These are phyloP conservation scores for Cyprinodon brontotheroides DNA, from an alignment of 2,113 vertebrate genomes.

Conservation along the genomic window DNA sequence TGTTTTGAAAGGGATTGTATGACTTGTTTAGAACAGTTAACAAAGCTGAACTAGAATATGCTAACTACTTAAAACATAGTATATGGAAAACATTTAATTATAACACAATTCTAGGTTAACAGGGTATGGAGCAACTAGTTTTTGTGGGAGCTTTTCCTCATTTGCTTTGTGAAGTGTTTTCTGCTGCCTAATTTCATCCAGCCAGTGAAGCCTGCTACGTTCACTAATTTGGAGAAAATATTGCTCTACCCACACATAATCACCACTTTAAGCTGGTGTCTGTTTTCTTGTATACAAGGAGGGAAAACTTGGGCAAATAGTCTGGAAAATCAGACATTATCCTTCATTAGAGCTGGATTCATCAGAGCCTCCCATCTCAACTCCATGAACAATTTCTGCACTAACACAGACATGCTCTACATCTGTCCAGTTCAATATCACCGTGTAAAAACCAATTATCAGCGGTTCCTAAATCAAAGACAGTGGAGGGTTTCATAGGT, in stretches of 20 bases:
- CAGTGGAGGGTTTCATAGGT: background rate
- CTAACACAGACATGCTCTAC: background rate
- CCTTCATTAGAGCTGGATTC: conserved; percentile 13
- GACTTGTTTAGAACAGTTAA: background rate
- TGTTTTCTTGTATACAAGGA: conserved; percentile 1
- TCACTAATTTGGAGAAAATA: conserved; percentile 27
- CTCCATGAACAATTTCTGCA: background rate
- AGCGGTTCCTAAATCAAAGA: conserved; percentile 11
- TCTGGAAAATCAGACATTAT: background rate
- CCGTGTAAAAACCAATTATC: conserved; percentile 13
- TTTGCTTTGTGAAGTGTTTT: conserved; percentile 19
- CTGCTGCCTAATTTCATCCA: conserved; percentile 18
- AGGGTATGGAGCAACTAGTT: conserved; percentile 38
- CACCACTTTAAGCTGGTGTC: conserved; percentile 1
- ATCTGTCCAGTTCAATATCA: conserved; percentile 16
- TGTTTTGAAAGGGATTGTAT: background rate
- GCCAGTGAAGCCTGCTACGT: conserved; percentile 10
- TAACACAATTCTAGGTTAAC: conserved; percentile 7
- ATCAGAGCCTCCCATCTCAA: background rate
- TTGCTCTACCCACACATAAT: conserved; percentile 5
- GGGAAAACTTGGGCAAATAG: conserved; percentile 11
- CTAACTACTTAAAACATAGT: background rate
- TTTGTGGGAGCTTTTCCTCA: conserved; percentile 28
- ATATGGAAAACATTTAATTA: background rate
- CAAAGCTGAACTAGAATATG: background rate